A percentile compares a stretch with the other conserved stretches of the same genome.
These are phyloP conservation scores for Drosophila ambigua DNA, from an alignment of 1,140 invertebrate species.

Conservation along the genomic window DNA sequence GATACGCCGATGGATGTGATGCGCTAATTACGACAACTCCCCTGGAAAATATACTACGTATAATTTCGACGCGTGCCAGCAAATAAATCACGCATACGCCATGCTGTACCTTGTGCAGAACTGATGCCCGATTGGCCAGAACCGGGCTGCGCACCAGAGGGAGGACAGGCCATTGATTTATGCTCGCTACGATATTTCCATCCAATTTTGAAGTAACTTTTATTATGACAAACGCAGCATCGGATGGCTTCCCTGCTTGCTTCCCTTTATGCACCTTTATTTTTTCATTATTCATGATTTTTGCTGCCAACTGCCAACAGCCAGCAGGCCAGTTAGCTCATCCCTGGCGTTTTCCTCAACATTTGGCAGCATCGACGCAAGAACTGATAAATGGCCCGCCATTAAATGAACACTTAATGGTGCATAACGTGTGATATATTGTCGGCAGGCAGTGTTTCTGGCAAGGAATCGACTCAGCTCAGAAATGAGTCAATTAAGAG, in stretches of 20 bases:
- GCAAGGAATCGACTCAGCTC: conserved; percentile 19
- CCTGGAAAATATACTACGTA: neutral
- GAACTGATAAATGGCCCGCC: conserved; percentile 49
- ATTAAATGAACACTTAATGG: conserved; percentile 60
- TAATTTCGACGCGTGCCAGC: conserved; percentile 15
- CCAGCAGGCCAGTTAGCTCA: conserved; percentile 18
- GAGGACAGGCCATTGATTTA: conserved; percentile 48
- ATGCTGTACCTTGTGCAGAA: conserved; percentile 26
- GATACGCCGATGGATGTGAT: too few species aligned
- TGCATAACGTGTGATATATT: conserved; percentile 59
- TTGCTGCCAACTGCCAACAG: conserved; percentile 3
- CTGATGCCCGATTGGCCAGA: too few species aligned
- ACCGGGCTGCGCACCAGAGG: neutral
- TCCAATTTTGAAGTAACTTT: conserved; percentile 62
- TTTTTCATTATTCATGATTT: conserved; percentile 26
- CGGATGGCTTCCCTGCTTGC: conserved; percentile 8
- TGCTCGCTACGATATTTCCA: conserved; percentile 47
- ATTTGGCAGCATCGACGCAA: conserved; percentile 35
- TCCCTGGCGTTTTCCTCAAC: conserved; percentile 26
- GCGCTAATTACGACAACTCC: conserved; percentile 9
- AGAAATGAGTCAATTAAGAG: conserved; percentile 50
- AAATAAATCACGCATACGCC: conserved; percentile 52
- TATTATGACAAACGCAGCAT: conserved; percentile 59
- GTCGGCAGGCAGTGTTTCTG: conserved; percentile 39
- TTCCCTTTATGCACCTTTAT: neutral